Evolutionary conservation across 2,888 invertebrate species (phyloP), one percentile per base, ranked within the genome.

Genomic region (Rhingia campestris): DNA sequence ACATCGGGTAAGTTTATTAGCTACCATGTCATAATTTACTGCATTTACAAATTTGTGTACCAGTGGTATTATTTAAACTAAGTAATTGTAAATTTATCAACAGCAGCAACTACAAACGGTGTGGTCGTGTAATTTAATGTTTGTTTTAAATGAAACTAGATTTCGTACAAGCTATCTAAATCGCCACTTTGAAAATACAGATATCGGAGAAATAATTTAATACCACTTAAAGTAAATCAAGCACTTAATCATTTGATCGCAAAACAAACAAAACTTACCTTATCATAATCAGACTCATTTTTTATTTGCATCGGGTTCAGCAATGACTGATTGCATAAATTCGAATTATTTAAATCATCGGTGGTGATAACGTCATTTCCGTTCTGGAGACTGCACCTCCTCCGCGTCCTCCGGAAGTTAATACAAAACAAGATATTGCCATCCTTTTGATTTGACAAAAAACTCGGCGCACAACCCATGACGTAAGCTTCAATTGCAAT

Each of bases 201-300:
- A 47, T 7, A 45, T 9, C 7, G 4, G 10, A 30, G 5, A 32
- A 49, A 30, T 9, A 22, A 32, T 22, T 32, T 10, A 49, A 41
- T 41, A 30, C 43, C 43, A 49, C 49, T 49, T 49, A 30, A 47
- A 22, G 6, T 4, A 22, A 32, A 49, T 47, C 47, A 4, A 47
- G 9, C 7, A 47, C 47, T 47, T 47, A 47, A 47, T 9, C 47
- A 0, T 22, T 22, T 4, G 22, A 22, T 22, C 22, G 22, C 22
- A 22, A 22, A 47, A 22, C 22, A 22, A 49, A 49, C 30, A 45
- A 4, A 69, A 86, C 88, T 88, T 86, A 91, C 91, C 90, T 90
- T 90, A 86, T 91, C 91, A 87, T 89, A 91, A 87, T 91, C 90
- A 39, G 89, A 87, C 87, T 91, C 91, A 86, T 88, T 89, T 87